Evolutionary conservation across 2,113 vertebrate species (phyloP).

Genomic region (Amblyornis subalaris): DNA sequence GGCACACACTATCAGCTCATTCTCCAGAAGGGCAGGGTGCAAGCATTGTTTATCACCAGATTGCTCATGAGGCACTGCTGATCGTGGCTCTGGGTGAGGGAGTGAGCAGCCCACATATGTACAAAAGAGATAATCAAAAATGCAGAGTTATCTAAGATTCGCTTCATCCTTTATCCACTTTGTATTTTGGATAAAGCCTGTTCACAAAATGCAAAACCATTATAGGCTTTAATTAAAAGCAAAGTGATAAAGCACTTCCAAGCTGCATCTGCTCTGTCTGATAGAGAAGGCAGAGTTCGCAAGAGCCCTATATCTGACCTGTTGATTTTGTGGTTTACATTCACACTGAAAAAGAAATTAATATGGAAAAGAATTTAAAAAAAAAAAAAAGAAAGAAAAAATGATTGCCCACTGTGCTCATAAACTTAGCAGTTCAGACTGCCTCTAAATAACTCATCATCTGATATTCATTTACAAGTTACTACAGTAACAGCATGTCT

Average conservation of each 20-base stretch:
- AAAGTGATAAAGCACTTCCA: not conserved
- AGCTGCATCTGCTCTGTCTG: slow-evolving; percentile 12
- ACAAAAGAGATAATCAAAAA: not conserved
- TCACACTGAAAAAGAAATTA: not conserved
- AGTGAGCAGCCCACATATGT: not conserved
- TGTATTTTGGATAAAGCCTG: not conserved
- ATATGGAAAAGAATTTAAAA: not conserved
- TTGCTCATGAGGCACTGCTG: not conserved
- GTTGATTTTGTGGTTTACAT: not conserved
- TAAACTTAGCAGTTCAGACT: slow-evolving; percentile 11
- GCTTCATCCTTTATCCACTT: not conserved
- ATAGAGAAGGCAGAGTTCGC: not conserved
- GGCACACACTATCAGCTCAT: not conserved
- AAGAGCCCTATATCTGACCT: not conserved
- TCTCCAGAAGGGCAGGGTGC: not conserved
- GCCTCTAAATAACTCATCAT: slow-evolving; percentile 61
- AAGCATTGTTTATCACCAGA: not conserved
- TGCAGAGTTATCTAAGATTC: not conserved
- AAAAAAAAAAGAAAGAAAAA: not conserved
- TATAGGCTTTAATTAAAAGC: slow-evolving; percentile 25
- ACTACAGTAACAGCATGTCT: slow-evolving; percentile 60
- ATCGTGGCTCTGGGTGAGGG: not conserved
- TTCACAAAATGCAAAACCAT: slow-evolving; percentile 3
- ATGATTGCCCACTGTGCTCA: slow-evolving; percentile 46
- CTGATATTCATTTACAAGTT: slow-evolving; percentile 60